Base-by-base conservation (phyloP, 2,888 invertebrate genomes). In the Mesoligia furuncula region DNA sequence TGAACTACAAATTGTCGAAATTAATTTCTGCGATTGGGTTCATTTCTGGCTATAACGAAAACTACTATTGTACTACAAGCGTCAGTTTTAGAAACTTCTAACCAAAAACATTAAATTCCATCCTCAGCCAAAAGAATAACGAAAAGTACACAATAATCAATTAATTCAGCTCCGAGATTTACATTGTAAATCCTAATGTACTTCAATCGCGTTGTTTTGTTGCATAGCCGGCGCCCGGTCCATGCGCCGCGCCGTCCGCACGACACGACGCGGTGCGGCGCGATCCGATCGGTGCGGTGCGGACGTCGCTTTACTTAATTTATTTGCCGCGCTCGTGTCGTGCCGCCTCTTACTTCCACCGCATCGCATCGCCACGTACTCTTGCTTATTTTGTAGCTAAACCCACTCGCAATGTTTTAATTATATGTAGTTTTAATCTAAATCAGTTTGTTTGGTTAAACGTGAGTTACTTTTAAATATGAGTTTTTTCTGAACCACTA, bases 231-330 rank as follows among this genome's bases (percentile, higher is more conserved):
- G 69, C 73, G 57, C 48, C 66, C 74, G 45, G 57, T 42, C 70
- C 48, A 36, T 8, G 24, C 66, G 15, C 42, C 61, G 72, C 61
- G 74, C 66, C 66, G 39, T 65, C 83, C 75, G 72, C 66, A 36
- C 80, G 80, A 59, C 45, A n/a, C 62, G 57, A 57, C 54, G 59
- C 73, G 54, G n/a, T 17, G 62, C 75, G 51, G 42, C 31, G 27
- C n/a, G 54, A 9, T 15, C 8, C 73, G 67, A 5, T 20, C 70
- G 45, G n/a, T n/a, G 31, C 77, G 69, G 71, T 69, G 57, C 66
- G 79, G 68, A 39, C 73, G 76, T 67, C 75, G 72, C 75, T 62
- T 64, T 42, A 77, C 77, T 87, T 87, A 85, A 89, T 89, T 89
- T 89, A 86, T 89, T 86, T 83, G 62, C 80, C 59, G 65, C 73